phyloP scores from a whole-genome alignment of 1,140 invertebrate genomes.

The Stenopsyche tienmushanensis region DNA sequence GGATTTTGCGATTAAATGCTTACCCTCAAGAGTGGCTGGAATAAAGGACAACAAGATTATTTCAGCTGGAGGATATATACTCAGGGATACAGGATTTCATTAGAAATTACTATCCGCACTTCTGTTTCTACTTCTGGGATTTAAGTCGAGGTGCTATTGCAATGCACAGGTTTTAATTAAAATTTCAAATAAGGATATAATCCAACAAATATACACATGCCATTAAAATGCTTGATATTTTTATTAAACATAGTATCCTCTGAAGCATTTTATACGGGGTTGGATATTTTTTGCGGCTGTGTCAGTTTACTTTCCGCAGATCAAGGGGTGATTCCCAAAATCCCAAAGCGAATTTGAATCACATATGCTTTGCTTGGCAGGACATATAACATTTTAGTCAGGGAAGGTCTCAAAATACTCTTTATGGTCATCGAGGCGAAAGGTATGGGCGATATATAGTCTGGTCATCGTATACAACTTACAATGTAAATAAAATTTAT shows the following conservation, averaged over 20 bases:
- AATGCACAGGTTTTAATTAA: constrained; percentile 18
- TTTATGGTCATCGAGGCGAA: constrained; percentile 25
- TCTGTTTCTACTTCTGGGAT: constrained; percentile 14
- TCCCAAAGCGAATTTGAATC: constrained; percentile 41
- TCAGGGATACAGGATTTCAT: constrained; percentile 11
- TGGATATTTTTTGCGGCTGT: background rate
- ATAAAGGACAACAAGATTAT: constrained; percentile 4
- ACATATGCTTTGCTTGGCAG: constrained; percentile 24
- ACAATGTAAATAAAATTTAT: too few relatives aligned
- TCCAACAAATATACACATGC: background rate
- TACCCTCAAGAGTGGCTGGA: constrained; percentile 2
- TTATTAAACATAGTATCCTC: too few relatives aligned
- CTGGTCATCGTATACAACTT: constrained; percentile 21
- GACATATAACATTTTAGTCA: constrained; percentile 23
- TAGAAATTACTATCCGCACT: constrained; percentile 23
- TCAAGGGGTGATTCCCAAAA: constrained; percentile 25
- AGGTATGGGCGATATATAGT: constrained; percentile 9
- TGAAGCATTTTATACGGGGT: too few relatives aligned
- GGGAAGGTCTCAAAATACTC: constrained; percentile 11
- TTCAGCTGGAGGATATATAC: background rate
- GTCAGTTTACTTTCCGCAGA: too few relatives aligned
- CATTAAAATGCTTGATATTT: too few relatives aligned
- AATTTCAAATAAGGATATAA: too few relatives aligned
- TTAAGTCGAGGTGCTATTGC: constrained; percentile 10
- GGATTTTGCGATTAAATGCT: constrained; percentile 21